A percentile compares a stretch with the other conserved stretches of the same genome.
These are phyloP conservation scores for Sphenodon punctatus DNA, from an alignment of 2,797 vertebrate species.

Conservation along the genomic window DNA sequence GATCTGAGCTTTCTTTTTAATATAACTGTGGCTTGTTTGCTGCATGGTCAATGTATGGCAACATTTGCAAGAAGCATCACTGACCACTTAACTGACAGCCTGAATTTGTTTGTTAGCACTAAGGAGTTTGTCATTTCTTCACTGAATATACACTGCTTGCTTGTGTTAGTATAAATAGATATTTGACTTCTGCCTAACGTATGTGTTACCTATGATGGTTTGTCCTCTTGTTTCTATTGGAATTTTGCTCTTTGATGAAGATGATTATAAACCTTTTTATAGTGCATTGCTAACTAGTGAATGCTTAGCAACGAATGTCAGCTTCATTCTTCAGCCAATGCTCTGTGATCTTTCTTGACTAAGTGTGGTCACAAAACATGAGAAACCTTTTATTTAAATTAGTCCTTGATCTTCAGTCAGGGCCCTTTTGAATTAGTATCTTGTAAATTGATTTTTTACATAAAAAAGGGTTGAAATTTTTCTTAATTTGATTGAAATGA, in stretches of 20 bases:
- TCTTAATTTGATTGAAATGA: background rate
- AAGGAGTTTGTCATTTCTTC: background rate
- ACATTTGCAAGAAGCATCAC: background rate
- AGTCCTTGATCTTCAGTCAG: background rate
- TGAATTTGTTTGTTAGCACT: background rate
- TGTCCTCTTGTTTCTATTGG: constrained; percentile 11
- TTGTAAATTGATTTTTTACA: background rate
- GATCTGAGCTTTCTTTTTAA: background rate
- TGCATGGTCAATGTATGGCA: background rate
- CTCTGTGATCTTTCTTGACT: background rate
- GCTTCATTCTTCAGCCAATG: background rate
- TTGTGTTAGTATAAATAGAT: constrained; percentile 8
- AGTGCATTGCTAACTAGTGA: background rate
- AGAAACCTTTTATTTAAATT: background rate
- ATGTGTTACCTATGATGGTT: background rate
- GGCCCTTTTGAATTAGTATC: background rate
- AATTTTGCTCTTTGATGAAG: constrained; percentile 12
- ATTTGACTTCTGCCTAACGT: background rate
- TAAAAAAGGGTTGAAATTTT: background rate
- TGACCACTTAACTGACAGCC: background rate
- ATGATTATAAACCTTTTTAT: background rate
- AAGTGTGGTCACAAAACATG: background rate
- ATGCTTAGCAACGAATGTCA: background rate
- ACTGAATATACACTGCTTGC: background rate
- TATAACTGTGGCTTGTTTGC: background rate